A percentile compares a stretch with the other conserved stretches of the same genome.
Conservation (phyloP, 2,888 invertebrate genomes). For the Protodeltote pygarga region DNA sequence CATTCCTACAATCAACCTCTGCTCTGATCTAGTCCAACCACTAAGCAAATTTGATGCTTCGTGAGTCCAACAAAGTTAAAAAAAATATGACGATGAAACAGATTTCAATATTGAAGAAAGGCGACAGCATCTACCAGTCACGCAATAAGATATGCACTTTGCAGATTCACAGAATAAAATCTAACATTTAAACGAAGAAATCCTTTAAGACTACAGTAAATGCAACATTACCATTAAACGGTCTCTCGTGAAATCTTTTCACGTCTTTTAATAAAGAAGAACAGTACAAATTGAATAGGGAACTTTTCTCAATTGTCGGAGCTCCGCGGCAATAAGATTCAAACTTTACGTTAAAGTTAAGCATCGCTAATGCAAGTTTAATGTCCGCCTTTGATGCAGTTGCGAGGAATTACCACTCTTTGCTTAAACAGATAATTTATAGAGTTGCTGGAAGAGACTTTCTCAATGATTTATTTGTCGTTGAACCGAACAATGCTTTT, state of each 20-base stretch:
- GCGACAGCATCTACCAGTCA: no score
- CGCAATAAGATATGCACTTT: background rate
- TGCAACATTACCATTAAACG: slow-evolving; percentile 30
- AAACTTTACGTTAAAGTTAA: slow-evolving; percentile 73
- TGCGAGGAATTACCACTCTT: slow-evolving; percentile 59
- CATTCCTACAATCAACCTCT: no score
- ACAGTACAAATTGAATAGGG: slow-evolving; percentile 49
- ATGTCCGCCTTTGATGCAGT: slow-evolving; percentile 75
- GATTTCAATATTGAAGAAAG: no score
- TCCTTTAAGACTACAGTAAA: slow-evolving; percentile 8
- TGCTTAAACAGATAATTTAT: slow-evolving; percentile 30
- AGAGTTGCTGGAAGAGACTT: slow-evolving; percentile 18
- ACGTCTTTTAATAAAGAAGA: slow-evolving; percentile 45
- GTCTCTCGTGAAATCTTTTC: slow-evolving; percentile 30
- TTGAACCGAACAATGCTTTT: no score
- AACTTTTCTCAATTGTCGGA: slow-evolving; percentile 50
- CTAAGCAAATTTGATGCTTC: no score
- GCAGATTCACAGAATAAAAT: slow-evolving; percentile 5
- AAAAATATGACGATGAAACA: no score
- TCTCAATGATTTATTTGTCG: background rate
- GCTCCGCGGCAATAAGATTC: slow-evolving; percentile 55
- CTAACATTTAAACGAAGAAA: background rate
- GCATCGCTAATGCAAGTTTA: slow-evolving; percentile 78
- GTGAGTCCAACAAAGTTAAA: no score
- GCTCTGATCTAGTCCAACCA: no score